Conservation (phyloP, 2,797 vertebrate genomes). For the Ibycter americanus region DNA sequence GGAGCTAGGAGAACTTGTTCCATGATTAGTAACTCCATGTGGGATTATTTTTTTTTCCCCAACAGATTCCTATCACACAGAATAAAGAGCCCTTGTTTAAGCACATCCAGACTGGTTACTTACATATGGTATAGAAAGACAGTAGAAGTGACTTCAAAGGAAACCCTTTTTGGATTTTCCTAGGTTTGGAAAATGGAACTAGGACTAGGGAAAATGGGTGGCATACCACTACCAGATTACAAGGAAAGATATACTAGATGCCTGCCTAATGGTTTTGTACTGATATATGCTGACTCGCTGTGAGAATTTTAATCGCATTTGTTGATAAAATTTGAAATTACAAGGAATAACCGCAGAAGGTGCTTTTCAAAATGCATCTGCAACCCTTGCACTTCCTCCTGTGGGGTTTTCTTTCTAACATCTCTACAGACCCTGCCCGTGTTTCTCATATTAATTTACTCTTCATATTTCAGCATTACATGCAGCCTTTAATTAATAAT, state of each 20-base stretch:
- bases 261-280: background rate
- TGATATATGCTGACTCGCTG: background rate
- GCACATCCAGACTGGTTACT: background rate
- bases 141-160: background rate
- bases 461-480: background rate
- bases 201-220: background rate
- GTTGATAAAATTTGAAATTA: background rate
- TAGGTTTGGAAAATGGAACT: background rate
- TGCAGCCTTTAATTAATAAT: background rate
- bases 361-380: background rate
- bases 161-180: background rate
- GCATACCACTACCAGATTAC: background rate
- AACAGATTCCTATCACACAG: background rate
- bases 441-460: background rate
- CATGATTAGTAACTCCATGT: background rate
- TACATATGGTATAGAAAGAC: background rate
- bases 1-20: background rate
- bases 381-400: background rate
- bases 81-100: background rate
- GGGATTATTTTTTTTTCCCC: background rate
- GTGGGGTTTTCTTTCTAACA: background rate
- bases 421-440: background rate
- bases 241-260: background rate
- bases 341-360: background rate
- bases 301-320: background rate